Conservation (phyloP, 2,797 vertebrate species). For the Siniperca undulata region DNA sequence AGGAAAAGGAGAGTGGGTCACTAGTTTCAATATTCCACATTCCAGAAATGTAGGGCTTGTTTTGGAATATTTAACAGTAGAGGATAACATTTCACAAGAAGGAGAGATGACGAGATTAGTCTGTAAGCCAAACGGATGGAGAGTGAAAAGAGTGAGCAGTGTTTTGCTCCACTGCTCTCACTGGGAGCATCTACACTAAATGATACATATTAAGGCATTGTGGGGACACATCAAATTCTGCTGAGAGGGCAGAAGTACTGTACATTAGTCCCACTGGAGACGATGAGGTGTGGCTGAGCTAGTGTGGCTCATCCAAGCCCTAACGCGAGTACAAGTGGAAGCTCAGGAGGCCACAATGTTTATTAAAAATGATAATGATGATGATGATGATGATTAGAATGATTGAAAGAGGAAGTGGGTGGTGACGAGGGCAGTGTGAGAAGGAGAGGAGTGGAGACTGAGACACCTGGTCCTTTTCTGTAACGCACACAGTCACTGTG, state of each 20-base stretch:
- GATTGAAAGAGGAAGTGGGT: too few relatives aligned
- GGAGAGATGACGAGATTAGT: neutral
- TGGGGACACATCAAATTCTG: neutral
- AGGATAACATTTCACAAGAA: too few relatives aligned
- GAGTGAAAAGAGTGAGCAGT: neutral
- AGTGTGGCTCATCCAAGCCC: neutral
- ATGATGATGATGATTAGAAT: too few relatives aligned
- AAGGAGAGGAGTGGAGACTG: too few relatives aligned
- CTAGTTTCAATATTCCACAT: too few relatives aligned
- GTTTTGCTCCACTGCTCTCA: too few relatives aligned
- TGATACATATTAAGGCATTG: neutral
- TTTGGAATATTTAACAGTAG: too few relatives aligned
- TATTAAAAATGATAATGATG: too few relatives aligned
- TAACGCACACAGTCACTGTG: too few relatives aligned
- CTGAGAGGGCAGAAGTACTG: conserved; percentile 6
- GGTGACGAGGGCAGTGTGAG: too few relatives aligned
- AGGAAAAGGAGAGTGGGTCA: too few relatives aligned
- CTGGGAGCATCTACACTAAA: neutral
- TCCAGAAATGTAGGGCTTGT: neutral
- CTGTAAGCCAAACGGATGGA: neutral
- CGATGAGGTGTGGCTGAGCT: neutral
- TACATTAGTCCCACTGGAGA: neutral
- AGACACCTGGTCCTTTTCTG: too few relatives aligned
- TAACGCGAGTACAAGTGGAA: neutral
- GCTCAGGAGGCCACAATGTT: neutral